Conservation (phyloP, 2,888 invertebrate genomes). For the Rhorus exstirpatorius region DNA sequence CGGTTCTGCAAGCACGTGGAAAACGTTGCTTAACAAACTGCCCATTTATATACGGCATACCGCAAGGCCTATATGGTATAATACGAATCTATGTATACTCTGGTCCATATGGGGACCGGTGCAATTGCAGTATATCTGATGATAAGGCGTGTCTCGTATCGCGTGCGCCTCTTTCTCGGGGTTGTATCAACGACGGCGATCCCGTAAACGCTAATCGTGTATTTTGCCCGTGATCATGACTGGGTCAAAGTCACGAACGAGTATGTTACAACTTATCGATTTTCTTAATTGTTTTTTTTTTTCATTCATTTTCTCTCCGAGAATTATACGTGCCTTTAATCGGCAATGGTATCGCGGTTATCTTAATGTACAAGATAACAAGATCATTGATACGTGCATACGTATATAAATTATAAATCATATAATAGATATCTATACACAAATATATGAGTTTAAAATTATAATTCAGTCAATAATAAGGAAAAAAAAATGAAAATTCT, state of each 20-base stretch:
- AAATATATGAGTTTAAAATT: no score
- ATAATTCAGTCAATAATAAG: no score
- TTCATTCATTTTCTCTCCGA: constrained; percentile 37
- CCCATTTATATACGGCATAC: no score
- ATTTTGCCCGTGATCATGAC: constrained; percentile 57
- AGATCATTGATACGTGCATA: no score
- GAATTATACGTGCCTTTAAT: background rate
- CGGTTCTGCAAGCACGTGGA: constrained; percentile 28
- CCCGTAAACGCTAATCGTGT: constrained; percentile 60
- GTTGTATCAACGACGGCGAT: constrained; percentile 36
- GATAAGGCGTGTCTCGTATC: constrained; percentile 60
- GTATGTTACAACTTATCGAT: constrained; percentile 43
- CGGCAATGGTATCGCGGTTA: constrained; percentile 6
- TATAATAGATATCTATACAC: no score
- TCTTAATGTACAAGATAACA: constrained; percentile 26
- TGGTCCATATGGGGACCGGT: no score
- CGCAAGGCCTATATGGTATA: no score
- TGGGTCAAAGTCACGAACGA: constrained; percentile 69
- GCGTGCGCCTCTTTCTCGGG: constrained; percentile 18
- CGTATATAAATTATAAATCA: no score
- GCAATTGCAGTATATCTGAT: constrained; percentile 51
- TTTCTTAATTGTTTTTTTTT: constrained; percentile 38
- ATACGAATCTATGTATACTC: no score
- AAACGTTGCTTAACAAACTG: no score
- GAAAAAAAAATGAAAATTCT: no score